phyloP scores from a whole-genome alignment of 2,888 invertebrate genomes.

The Philereme vetulata region DNA sequence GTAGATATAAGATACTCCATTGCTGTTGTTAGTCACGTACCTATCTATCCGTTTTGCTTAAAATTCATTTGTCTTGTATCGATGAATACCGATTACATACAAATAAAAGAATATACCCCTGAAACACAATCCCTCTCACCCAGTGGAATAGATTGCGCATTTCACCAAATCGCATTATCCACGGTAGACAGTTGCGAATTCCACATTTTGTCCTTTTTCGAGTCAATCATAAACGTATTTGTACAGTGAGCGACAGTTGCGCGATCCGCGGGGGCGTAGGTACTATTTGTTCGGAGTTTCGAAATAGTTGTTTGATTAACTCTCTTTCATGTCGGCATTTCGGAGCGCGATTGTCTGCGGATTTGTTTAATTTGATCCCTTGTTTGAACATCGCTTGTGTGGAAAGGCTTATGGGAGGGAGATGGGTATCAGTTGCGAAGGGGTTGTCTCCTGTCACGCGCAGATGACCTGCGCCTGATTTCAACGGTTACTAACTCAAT shows the following conservation, averaged over 20 bases:
- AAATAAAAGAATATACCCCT: slow-evolving; percentile 55
- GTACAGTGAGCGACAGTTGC: slow-evolving; percentile 64
- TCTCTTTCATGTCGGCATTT: slow-evolving; percentile 76
- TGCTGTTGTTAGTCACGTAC: too few relatives aligned
- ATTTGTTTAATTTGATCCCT: slow-evolving; percentile 82
- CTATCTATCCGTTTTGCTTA: too few relatives aligned
- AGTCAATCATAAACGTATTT: slow-evolving; percentile 77
- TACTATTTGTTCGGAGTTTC: slow-evolving; percentile 61
- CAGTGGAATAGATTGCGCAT: slow-evolving; percentile 68
- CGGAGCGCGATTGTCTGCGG: slow-evolving; percentile 75
- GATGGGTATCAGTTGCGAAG: slow-evolving; percentile 62
- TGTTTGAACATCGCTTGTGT: slow-evolving; percentile 77
- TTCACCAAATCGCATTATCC: slow-evolving; percentile 65
- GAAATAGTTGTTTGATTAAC: slow-evolving; percentile 81
- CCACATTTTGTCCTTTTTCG: slow-evolving; percentile 37
- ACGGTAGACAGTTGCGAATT: slow-evolving; percentile 49
- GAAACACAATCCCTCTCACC: slow-evolving; percentile 55
- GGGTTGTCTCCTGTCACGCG: slow-evolving; percentile 70
- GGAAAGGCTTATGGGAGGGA: slow-evolving; percentile 69
- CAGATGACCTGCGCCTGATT: slow-evolving; percentile 70
- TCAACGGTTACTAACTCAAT: slow-evolving; percentile 29
- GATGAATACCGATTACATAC: too few relatives aligned
- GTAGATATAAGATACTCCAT: too few relatives aligned
- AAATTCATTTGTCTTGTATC: too few relatives aligned
- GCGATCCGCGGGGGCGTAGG: slow-evolving; percentile 58